A percentile compares a stretch with the other conserved stretches of the same genome.
Conservation (phyloP, 1,140 invertebrate genomes). For the Stegodyphus mimosarum region DNA sequence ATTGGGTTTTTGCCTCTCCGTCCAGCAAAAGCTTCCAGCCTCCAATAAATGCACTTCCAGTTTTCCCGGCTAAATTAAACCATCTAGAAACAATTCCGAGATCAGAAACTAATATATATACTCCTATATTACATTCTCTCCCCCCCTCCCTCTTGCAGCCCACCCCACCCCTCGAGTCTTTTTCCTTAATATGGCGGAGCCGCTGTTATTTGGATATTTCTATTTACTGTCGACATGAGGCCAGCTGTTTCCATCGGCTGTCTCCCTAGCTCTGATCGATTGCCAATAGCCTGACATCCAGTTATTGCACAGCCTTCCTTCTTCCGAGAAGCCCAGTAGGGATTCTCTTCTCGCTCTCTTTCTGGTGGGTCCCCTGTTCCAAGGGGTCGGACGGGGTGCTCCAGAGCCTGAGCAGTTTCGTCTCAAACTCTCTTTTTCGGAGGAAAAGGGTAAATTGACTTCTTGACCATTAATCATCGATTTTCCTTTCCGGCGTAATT, state of each 20-base stretch:
- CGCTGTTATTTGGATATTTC: slow-evolving; percentile 59
- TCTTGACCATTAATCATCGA: slow-evolving; percentile 8
- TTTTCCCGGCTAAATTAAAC: slow-evolving; percentile 56
- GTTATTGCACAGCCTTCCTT: slow-evolving; percentile 38
- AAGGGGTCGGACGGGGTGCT: too few species aligned
- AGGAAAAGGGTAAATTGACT: not conserved
- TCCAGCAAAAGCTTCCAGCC: slow-evolving; percentile 1
- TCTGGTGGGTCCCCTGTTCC: too few species aligned
- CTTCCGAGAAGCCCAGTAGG: not conserved
- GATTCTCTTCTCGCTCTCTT: too few species aligned
- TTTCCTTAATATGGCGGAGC: slow-evolving; percentile 56
- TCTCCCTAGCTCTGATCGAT: slow-evolving; percentile 45
- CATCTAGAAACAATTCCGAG: slow-evolving; percentile 57
- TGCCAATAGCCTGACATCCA: slow-evolving; percentile 58
- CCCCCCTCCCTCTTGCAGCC: slow-evolving; percentile 12
- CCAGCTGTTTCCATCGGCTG: slow-evolving; percentile 48
- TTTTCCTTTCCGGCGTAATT: not conserved
- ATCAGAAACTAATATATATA: slow-evolving; percentile 60
- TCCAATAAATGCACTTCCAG: slow-evolving; percentile 56
- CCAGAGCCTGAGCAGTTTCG: not conserved
- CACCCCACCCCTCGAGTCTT: slow-evolving; percentile 23
- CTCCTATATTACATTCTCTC: slow-evolving; percentile 57
- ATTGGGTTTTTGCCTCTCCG: slow-evolving; percentile 52
- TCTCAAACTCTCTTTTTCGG: not conserved
- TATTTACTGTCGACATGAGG: slow-evolving; percentile 57